Conservation (phyloP, 2,888 invertebrate species). For the Apantesis nais region DNA sequence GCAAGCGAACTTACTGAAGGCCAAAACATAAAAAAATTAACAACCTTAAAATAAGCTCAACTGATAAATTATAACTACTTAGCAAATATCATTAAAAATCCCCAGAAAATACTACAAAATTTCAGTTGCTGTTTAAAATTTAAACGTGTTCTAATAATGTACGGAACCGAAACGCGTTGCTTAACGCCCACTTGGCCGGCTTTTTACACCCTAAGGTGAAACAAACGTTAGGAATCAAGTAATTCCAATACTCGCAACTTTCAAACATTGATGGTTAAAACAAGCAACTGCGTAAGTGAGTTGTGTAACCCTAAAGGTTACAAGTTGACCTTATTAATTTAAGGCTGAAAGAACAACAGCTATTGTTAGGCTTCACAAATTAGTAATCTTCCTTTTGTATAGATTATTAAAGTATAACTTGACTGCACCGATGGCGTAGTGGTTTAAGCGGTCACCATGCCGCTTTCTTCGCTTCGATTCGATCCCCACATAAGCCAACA, state of each 20-base stretch:
- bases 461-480: too few relatives aligned
- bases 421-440: too few relatives aligned
- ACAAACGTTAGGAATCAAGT: not conserved
- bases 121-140: not conserved
- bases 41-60: too few relatives aligned
- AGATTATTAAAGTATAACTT: not conserved
- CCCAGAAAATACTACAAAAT: too few relatives aligned
- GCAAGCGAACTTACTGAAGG: too few relatives aligned
- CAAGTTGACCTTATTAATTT: conserved; percentile 7
- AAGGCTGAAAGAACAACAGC: conserved; percentile 14
- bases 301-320: not conserved
- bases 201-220: not conserved
- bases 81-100: too few relatives aligned
- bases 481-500: too few relatives aligned
- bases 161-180: not conserved
- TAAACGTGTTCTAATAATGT: not conserved
- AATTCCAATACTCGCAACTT: not conserved
- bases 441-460: too few relatives aligned
- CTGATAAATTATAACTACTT: too few relatives aligned
- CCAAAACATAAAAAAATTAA: too few relatives aligned
- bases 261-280: conserved; percentile 1
- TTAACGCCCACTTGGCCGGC: not conserved
- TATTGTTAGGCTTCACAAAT: conserved; percentile 5
- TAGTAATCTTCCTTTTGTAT: not conserved
- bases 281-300: conserved; percentile 12